Evolutionary conservation across 2,888 invertebrate genomes (phyloP).

Genomic region (Atrina japonica): DNA sequence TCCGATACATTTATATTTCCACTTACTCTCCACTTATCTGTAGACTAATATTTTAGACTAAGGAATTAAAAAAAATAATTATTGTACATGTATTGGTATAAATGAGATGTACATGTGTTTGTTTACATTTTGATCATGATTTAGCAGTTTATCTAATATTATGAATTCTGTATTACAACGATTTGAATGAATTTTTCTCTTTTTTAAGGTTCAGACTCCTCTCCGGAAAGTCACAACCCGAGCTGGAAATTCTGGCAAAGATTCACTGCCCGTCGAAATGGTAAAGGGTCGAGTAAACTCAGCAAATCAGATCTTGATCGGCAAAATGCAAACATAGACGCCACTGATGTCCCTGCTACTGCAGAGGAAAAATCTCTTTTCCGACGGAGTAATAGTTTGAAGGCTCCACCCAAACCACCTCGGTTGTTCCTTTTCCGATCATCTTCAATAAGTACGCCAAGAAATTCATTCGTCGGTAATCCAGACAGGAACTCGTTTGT

Average conservation of each 20-base stretch:
- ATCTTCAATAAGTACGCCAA: slow-evolving; percentile 62
- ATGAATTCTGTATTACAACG: not conserved
- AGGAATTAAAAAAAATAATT: too few species aligned
- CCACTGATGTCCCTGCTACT: slow-evolving; percentile 11
- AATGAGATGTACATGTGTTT: not conserved
- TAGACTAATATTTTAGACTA: too few species aligned
- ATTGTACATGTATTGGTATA: too few species aligned
- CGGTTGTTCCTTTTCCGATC: slow-evolving; percentile 69
- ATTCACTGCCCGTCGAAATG: slow-evolving; percentile 33
- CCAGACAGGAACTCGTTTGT: slow-evolving; percentile 58
- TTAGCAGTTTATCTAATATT: not conserved
- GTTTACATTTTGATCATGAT: not conserved
- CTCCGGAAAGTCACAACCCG: not conserved
- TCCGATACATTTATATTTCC: too few species aligned
- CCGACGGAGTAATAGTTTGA: slow-evolving; percentile 60
- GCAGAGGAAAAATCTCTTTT: slow-evolving; percentile 19
- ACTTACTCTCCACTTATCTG: too few species aligned
- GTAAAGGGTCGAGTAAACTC: slow-evolving; percentile 28
- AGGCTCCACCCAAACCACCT: slow-evolving; percentile 75
- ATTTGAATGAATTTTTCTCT: not conserved
- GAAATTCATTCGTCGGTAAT: slow-evolving; percentile 57
- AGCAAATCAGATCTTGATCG: slow-evolving; percentile 1
- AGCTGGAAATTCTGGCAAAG: slow-evolving; percentile 44
- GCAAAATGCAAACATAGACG: slow-evolving; percentile 3
- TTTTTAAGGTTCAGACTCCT: not conserved